phyloP scores from a whole-genome alignment of 2,113 vertebrate genomes.

The Holacanthus passer region DNA sequence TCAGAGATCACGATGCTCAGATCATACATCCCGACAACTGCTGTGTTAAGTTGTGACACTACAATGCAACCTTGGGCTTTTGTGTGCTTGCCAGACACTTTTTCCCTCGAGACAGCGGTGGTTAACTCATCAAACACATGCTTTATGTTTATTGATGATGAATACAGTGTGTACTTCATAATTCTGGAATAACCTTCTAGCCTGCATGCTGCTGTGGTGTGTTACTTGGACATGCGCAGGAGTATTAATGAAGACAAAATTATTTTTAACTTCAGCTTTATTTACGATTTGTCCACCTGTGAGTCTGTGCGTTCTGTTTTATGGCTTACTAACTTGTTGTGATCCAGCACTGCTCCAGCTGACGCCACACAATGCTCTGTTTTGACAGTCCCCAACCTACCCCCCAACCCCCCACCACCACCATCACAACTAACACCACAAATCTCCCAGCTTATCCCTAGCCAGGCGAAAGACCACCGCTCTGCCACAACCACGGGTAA shows the following conservation, averaged over 20 bases:
- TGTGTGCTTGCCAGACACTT: not conserved
- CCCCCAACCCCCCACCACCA: not conserved
- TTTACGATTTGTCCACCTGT: conserved; percentile 2
- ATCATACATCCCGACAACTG: not conserved
- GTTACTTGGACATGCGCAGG: not conserved
- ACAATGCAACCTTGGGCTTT: conserved; percentile 3
- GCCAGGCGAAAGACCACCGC: conserved; percentile 54
- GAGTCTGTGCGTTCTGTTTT: conserved; percentile 11
- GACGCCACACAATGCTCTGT: conserved; percentile 55
- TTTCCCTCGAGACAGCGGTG: conserved; percentile 1
- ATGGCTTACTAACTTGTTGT: conserved; percentile 44
- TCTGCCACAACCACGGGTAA: conserved; percentile 53
- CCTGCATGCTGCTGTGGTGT: not conserved
- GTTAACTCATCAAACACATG: conserved; percentile 16
- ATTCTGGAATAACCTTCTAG: not conserved
- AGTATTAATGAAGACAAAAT: not conserved
- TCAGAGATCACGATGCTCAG: conserved; percentile 24
- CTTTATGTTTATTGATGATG: conserved; percentile 2
- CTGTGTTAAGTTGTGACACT: conserved; percentile 7
- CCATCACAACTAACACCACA: conserved; percentile 50
- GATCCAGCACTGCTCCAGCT: conserved; percentile 45
- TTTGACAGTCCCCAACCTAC: conserved; percentile 51
- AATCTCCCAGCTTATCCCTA: conserved; percentile 67
- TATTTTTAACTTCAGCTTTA: conserved; percentile 3
- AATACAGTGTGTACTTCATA: not conserved